Evolutionary conservation across 2,113 vertebrate genomes (phyloP), one percentile per base, ranked within the genome.

Genomic region (Chionodraco myersi): DNA sequence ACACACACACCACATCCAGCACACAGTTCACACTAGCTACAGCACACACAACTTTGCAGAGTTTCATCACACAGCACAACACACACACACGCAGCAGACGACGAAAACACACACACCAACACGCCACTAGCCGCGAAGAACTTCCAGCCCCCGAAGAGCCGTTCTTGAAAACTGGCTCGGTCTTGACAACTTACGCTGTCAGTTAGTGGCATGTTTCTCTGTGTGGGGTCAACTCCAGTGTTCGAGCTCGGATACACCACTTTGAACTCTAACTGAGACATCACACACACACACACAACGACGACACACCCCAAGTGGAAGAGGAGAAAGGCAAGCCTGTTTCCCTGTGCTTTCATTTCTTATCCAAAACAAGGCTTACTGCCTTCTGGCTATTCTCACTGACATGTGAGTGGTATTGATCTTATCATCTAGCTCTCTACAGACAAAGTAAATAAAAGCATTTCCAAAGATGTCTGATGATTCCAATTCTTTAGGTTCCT

Each of bases 171-270:
- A 80, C 47, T 34, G 69, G 69, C 72, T 82, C 80, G 56, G 68
- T n/a, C 76, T 86, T 80, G 79, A 87, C n/a, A 75, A 78, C 77
- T 53, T 34, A 64, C 5, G 0, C 73, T 61, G 59, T 65, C 48
- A 4, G 54, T 47, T n/a, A n/a, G 86, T 56, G 49, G 49, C 10
- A 47, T 34, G 30, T 0, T 34, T 21, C 52, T 69, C 69, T 78
- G 49, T 59, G 76, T 66, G 80, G 77, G 86, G 86, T 91, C 89
- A 85, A 80, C 75, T 82, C 62, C 45, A 86, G 88, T 70, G 82
- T 77, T 89, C 59, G 0, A 82, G n/a, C 69, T 88, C 51, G 67
- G 85, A 85, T 58, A 45, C 78, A 66, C 61, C 67, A 60, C 72
- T 79, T 79, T 53, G 30, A 76, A 81, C 59, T n/a, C n/a, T n/a